A percentile compares a stretch with the other conserved stretches of the same genome.
phyloP scores from a whole-genome alignment of 92 coral and sea anemone genomes.

The Epizoanthus ramosus region DNA sequence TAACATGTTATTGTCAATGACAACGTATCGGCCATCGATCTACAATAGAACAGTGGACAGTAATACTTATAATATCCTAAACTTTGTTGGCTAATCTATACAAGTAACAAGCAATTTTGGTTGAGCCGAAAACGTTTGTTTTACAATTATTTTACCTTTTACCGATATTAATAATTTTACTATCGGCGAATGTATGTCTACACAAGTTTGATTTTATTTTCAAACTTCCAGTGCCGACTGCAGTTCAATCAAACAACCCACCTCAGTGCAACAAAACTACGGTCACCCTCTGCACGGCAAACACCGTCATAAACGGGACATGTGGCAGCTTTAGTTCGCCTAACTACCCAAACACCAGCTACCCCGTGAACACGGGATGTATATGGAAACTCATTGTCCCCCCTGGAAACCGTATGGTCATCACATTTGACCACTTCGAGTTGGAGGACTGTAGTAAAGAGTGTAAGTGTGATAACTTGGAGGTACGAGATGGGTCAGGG shows the following conservation, averaged over 20 bases:
- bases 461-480: conserved; percentile 40
- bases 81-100: too few relatives aligned
- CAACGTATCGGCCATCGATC: too few relatives aligned
- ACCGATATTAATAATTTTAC: too few relatives aligned
- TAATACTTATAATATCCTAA: too few relatives aligned
- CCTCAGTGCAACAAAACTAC: conserved; percentile 16
- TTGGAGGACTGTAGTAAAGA: conserved; percentile 27
- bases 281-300: neutral
- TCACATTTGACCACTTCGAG: conserved; percentile 29
- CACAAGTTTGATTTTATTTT: neutral
- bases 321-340: conserved; percentile 29
- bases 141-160: too few relatives aligned
- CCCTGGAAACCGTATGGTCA: neutral
- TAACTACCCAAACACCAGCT: conserved; percentile 10
- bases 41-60: too few relatives aligned
- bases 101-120: too few relatives aligned
- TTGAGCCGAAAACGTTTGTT: too few relatives aligned
- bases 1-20: too few relatives aligned
- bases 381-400: conserved; percentile 34
- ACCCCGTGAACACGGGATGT: conserved; percentile 37
- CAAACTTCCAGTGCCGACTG: neutral
- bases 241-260: conserved; percentile 17
- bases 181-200: too few relatives aligned
- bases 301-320: conserved; percentile 26
- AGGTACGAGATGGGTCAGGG: conserved; percentile 16